Conservation (phyloP, 2,113 vertebrate genomes). For the Cebus imitator region DNA sequence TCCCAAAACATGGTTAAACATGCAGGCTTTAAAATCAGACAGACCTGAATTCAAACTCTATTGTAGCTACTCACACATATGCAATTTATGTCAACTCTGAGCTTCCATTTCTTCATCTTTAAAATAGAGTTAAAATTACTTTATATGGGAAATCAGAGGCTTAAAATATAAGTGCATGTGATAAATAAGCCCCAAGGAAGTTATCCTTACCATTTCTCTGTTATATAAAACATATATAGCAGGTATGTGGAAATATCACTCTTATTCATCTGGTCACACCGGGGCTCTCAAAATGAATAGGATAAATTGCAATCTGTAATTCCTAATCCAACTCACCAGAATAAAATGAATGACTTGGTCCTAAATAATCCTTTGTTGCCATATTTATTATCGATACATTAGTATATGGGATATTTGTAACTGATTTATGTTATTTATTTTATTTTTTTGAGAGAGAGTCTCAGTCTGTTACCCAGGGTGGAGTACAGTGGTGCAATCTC, state of each 20-base stretch:
- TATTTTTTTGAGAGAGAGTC: too few species aligned
- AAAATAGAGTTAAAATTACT: not conserved
- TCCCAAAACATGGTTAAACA: not conserved
- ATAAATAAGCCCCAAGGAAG: not conserved
- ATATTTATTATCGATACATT: not conserved
- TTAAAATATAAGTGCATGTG: not conserved
- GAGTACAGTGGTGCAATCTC: too few species aligned
- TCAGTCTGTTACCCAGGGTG: too few species aligned
- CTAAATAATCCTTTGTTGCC: constrained; percentile 16
- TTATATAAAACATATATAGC: not conserved
- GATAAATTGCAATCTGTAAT: not conserved
- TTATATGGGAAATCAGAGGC: not conserved
- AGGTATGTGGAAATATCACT: not conserved
- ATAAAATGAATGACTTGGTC: not conserved
- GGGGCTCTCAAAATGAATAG: not conserved
- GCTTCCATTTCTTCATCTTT: not conserved
- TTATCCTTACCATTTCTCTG: not conserved
- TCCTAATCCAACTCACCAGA: not conserved
- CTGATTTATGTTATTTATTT: not conserved
- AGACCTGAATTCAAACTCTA: not conserved
- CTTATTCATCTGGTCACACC: not conserved
- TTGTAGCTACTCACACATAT: not conserved
- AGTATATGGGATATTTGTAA: not conserved
- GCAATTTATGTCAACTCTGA: not conserved
- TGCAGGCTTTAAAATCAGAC: not conserved